phyloP scores from a whole-genome alignment of 2,113 vertebrate species.

The Mesitornis unicolor region DNA sequence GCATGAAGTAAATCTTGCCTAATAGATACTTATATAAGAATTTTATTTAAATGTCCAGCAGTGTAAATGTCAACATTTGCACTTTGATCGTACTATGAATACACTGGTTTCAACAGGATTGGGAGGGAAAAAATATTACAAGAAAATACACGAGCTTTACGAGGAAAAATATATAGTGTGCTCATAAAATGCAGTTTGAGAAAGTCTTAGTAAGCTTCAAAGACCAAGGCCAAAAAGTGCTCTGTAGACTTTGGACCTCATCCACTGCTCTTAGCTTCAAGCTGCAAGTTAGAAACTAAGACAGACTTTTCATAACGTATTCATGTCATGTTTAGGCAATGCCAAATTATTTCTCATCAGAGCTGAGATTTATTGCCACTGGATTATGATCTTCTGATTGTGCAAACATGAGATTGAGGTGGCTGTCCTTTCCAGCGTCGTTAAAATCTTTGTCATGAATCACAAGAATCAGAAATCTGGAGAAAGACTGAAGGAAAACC shows the following conservation, averaged over 20 bases:
- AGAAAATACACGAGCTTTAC: not conserved
- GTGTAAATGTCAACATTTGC: conserved; percentile 50
- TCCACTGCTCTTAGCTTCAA: not conserved
- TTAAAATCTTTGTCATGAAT: not conserved
- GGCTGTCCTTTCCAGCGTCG: not conserved
- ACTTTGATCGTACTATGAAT: conserved; percentile 65
- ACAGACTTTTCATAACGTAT: not conserved
- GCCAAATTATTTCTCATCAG: not conserved
- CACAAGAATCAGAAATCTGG: not conserved
- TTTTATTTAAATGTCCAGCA: conserved; percentile 68
- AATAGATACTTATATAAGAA: conserved; percentile 74
- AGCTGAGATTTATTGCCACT: not conserved
- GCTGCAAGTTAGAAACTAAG: not conserved
- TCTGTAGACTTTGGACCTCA: conserved; percentile 42
- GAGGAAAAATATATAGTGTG: conserved; percentile 26
- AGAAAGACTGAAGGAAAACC: not conserved
- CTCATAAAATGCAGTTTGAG: conserved; percentile 36
- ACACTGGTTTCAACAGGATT: conserved; percentile 47
- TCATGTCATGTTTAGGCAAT: not conserved
- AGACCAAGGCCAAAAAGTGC: conserved; percentile 5
- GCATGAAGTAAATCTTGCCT: conserved; percentile 69
- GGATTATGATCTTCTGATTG: not conserved
- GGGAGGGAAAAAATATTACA: not conserved
- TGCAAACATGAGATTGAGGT: not conserved
- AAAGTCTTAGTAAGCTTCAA: conserved; percentile 26